phyloP scores from a whole-genome alignment of 2,797 vertebrate genomes.

The Leucoraja ocellata region DNA sequence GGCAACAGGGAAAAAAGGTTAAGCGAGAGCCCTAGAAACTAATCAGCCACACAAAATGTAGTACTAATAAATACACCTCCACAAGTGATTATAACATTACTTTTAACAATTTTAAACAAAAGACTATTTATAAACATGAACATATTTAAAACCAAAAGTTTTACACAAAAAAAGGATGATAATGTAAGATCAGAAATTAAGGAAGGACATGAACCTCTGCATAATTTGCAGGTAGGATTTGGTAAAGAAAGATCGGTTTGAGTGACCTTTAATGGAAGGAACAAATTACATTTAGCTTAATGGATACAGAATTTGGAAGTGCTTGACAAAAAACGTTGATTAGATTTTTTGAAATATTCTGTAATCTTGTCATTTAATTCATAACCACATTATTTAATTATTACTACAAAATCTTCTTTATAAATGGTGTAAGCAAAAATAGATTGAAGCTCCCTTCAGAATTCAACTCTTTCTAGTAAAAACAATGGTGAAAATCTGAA shows the following conservation, averaged over 20 bases:
- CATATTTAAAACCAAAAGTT: background rate
- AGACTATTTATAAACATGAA: background rate
- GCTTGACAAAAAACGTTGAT: background rate
- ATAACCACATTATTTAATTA: background rate
- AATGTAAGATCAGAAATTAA: background rate
- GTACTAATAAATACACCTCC: background rate
- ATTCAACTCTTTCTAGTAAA: background rate
- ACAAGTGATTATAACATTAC: background rate
- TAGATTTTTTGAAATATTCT: background rate
- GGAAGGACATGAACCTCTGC: background rate
- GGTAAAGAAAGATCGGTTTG: background rate
- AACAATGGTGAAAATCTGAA: background rate
- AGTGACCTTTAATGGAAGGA: background rate
- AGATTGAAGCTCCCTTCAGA: background rate
- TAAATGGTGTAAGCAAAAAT: background rate
- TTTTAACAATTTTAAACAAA: background rate
- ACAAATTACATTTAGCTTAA: background rate
- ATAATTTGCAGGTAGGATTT: background rate
- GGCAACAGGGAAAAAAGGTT: too few species aligned
- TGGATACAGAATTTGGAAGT: background rate
- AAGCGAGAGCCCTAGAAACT: background rate
- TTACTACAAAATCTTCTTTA: background rate
- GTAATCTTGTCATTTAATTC: background rate
- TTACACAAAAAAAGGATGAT: background rate
- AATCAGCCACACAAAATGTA: background rate